Conservation (phyloP, 2,113 vertebrate species). For the Oreochromis aureus region DNA sequence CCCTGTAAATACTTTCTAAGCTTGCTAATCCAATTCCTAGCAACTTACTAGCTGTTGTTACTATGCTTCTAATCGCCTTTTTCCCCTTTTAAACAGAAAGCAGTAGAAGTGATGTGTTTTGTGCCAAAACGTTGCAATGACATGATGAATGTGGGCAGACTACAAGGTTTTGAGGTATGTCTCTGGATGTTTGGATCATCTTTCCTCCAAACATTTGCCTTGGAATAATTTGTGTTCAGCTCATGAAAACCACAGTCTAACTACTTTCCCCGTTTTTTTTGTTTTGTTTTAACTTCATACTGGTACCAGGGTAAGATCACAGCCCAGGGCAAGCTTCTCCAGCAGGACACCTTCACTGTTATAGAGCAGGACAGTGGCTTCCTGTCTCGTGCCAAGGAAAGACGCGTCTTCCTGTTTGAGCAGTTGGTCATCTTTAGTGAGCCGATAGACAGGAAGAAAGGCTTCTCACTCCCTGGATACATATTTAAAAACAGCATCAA, state of each 20-base stretch:
- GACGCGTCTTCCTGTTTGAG: constrained; percentile 89
- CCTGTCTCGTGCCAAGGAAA: constrained; percentile 82
- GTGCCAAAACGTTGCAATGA: constrained; percentile 91
- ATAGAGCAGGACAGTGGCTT: constrained; percentile 80
- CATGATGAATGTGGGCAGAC: constrained; percentile 91
- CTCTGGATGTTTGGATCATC: constrained; percentile 1
- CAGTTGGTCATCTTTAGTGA: constrained; percentile 92
- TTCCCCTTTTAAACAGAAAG: constrained; percentile 70
- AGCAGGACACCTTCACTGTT: constrained; percentile 87
- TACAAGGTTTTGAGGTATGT: constrained; percentile 88
- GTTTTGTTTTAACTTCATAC: neutral
- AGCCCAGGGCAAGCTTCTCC: constrained; percentile 87
- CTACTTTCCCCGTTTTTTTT: neutral
- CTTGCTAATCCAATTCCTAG: neutral
- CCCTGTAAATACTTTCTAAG: neutral
- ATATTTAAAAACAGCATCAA: constrained; percentile 90
- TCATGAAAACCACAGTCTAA: neutral
- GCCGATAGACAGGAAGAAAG: constrained; percentile 84
- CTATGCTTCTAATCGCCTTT: neutral
- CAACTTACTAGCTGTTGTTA: neutral
- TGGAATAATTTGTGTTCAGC: neutral
- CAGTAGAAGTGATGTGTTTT: constrained; percentile 91
- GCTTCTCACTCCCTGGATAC: constrained; percentile 80
- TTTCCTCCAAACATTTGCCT: neutral
- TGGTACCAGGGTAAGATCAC: constrained; percentile 84